Base-by-base conservation (phyloP, 2,113 vertebrate species). In the Atherinomorus stipes region DNA sequence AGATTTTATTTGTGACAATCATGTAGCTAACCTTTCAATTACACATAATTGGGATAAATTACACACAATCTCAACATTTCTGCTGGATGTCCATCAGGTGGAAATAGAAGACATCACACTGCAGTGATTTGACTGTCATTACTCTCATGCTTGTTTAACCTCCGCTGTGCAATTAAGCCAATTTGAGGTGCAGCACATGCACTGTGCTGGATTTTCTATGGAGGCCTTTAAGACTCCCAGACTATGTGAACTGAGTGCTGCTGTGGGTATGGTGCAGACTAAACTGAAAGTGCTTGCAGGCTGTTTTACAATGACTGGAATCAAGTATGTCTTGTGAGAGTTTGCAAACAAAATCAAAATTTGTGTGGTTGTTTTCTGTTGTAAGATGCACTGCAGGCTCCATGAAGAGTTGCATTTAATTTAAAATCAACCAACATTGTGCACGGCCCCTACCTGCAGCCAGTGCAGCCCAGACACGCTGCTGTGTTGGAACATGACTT, bases 21-120 rank as follows among this genome's bases (percentile, higher is more conserved):
- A 18, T 11, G 58, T 18, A 50, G 31, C 66, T 51, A 34, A 62
- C 49, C 64, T 68, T 28, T 44, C 71, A 77, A 84, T 84, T 74
- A 83, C 9, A 80, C n/a, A 63, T 85, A 79, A 91, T 88, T 64
- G 71, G 37, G 34, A 44, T 40, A 44, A 82, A 83, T 87, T 59
- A 31, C 72, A 47, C 60, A 34, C 73, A 84, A 83, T 78, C 66
- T 62, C 74, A 73, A 71, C 65, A 73, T 8, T 64, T 59, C 42
- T 31, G 16, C 57, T 77, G 71, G 74, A 75, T 15, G 0, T 57
- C 64, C 37, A 59, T 74, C 70, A 76, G 18, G 19, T 54, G 76
- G 76, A 69, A 53, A 51, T 25, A 16, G 19, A 10, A 58, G 67
- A 70, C 58, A 40, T 53, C 21, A 45, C 70, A 12, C 4, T 6